Conservation (phyloP, 2,797 vertebrate genomes). For the Fistularia tabacaria region DNA sequence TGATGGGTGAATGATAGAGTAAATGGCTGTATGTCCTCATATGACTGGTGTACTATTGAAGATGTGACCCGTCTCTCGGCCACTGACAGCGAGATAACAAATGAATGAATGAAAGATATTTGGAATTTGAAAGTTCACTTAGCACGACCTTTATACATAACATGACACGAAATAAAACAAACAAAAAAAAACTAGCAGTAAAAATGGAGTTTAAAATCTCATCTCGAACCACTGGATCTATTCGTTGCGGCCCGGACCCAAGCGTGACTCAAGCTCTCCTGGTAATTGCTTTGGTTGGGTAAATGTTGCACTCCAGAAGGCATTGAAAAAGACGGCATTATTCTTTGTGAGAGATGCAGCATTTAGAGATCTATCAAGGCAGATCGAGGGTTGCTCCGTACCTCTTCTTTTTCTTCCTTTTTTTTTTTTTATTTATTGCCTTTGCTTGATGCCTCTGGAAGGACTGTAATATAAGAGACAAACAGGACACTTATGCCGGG, state of each 20-base stretch:
- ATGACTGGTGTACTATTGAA: too few species aligned
- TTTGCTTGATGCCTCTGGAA: slow-evolving; percentile 51
- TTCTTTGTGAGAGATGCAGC: slow-evolving; percentile 59
- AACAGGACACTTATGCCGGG: slow-evolving; percentile 67
- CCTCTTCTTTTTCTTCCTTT: slow-evolving; percentile 49
- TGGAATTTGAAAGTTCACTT: too few species aligned
- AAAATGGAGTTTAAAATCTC: neutral
- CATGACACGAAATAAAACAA: too few species aligned
- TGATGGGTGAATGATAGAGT: too few species aligned
- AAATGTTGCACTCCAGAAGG: slow-evolving; percentile 34
- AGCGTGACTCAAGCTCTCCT: slow-evolving; percentile 24
- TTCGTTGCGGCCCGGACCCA: slow-evolving; percentile 30
- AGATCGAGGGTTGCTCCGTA: slow-evolving; percentile 54
- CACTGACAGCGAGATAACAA: too few species aligned
- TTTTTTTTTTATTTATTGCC: slow-evolving; percentile 66
- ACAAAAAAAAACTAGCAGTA: neutral
- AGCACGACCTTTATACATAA: too few species aligned
- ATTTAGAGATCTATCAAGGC: slow-evolving; percentile 69
- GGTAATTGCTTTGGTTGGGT: slow-evolving; percentile 48
- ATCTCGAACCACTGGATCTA: slow-evolving; percentile 6
- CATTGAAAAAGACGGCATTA: slow-evolving; percentile 64
- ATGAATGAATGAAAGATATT: too few species aligned
- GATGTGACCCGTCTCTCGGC: too few species aligned
- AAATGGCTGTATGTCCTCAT: too few species aligned
- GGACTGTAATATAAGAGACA: slow-evolving; percentile 74